Percentiles rank a stretch among this genome's conserved stretches.
phyloP scores from a whole-genome alignment of 1,140 invertebrate genomes.

The Hestina assimilis region DNA sequence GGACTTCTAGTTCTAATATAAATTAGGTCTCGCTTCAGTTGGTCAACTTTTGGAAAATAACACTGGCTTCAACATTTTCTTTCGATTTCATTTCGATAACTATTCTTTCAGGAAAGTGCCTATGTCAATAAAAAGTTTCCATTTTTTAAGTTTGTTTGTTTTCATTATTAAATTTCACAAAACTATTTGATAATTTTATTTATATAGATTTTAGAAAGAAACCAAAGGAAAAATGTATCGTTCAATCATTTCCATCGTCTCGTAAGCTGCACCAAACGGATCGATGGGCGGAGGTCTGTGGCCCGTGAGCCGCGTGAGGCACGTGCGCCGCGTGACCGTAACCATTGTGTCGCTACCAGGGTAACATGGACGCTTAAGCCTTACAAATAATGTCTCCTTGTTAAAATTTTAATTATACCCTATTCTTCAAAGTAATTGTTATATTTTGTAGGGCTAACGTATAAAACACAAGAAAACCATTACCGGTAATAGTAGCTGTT shows the following conservation, averaged over 20 bases:
- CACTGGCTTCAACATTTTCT: no score
- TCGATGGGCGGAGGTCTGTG: constrained; percentile 4
- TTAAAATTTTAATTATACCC: neutral
- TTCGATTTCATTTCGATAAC: no score
- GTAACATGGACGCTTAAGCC: constrained; percentile 8
- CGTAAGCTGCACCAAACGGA: constrained; percentile 8
- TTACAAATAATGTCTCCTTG: neutral
- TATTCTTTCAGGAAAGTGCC: no score
- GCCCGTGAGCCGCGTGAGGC: constrained; percentile 21
- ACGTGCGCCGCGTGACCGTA: constrained; percentile 27
- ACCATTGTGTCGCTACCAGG: constrained; percentile 10
- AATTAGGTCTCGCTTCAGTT: no score
- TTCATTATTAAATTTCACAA: no score
- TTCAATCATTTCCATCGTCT: neutral
- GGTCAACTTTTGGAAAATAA: no score
- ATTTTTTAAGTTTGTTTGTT: no score
- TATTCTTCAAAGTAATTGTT: neutral
- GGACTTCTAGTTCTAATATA: no score
- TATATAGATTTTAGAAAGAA: neutral
- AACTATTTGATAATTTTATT: no score
- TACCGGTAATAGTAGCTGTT: no score
- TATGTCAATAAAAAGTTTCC: no score
- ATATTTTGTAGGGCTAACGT: neutral
- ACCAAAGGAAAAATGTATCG: neutral
- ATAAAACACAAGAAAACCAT: no score